Base-by-base conservation (phyloP, 2,888 invertebrate genomes). In the Cheilosia vulpina region DNA sequence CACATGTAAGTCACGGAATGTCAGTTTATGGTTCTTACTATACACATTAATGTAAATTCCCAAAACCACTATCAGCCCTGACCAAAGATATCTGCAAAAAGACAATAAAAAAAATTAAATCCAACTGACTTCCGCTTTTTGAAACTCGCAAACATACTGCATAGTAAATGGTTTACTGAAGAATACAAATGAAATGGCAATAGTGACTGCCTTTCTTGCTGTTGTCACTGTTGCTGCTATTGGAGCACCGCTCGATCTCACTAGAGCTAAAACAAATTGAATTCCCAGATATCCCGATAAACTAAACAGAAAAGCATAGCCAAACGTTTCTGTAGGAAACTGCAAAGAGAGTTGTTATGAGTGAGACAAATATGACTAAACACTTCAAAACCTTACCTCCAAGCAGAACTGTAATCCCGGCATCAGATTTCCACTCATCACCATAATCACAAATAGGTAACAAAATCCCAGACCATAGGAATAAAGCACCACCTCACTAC, bases 11-110 rank as follows among this genome's bases (percentile, higher is more conserved):
- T 92, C 92, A 0, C 79, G 83, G 50, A 91, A 90, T 6, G 91
- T 90, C 13, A 92, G 60, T 75, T 92, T 92, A 88, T 95, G 92
- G 83, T 93, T 94, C 91, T 98, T 98, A 91, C 97, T 97, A 91
- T 96, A 96, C 65, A 98, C 94, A 93, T 98, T 98, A n/a, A 99
- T 93, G 92, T 98, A 98, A 90, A 99, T 98, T 6, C 98, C 98
- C 38, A 97, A 88, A 0, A 98, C 94, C 0, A 99, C 97, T 69
- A 99, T 93, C 88, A 96, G 91, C 1, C 98, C 98, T 0, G 98
- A 97, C 97, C 98, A 98, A 0, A 96, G 91, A 91, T 98, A 98
- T 91, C 97, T 97, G 93, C 57, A 95, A 94, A 84, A 84, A 87
- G 87, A 87, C 69, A 77, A 45, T 75, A 62, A 34, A 21, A 66